Evolutionary conservation across 2,113 vertebrate genomes (phyloP).

Genomic region (Vanacampus margaritifer): DNA sequence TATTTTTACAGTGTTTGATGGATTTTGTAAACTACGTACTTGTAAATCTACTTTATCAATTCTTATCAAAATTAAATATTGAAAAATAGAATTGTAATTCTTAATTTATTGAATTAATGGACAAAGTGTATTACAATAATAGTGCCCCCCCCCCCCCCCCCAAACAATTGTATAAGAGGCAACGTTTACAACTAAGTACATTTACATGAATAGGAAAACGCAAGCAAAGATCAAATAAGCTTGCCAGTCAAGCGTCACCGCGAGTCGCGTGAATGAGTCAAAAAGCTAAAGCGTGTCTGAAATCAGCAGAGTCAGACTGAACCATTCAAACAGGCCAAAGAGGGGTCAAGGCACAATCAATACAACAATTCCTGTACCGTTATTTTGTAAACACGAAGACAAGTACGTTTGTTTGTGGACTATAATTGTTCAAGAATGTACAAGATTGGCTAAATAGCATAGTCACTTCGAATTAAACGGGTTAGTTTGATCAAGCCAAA

Average conservation of each 20-base stretch:
- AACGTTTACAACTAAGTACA: no score
- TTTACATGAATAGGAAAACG: no score
- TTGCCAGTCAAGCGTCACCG: neutral
- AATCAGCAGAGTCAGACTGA: conserved; percentile 28
- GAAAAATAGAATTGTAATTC: no score
- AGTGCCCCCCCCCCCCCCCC: no score
- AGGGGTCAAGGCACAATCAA: fast-evolving
- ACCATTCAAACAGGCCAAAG: conserved; percentile 20
- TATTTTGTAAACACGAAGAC: fast-evolving
- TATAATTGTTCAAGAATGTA: fast-evolving
- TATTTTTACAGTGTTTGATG: neutral
- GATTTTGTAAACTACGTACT: neutral
- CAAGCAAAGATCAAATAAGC: neutral
- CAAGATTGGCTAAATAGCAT: fast-evolving
- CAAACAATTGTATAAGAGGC: neutral
- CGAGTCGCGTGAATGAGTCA: conserved; percentile 40
- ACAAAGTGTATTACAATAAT: no score
- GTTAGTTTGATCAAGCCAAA: neutral
- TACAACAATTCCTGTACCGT: fast-evolving
- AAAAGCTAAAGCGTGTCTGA: conserved; percentile 52
- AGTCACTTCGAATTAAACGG: fast-evolving
- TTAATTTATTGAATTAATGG: no score
- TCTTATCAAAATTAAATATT: neutral
- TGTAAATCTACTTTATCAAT: neutral
- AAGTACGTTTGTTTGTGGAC: fast-evolving